Conservation (phyloP, 1,140 invertebrate species). For the Campodea augens region DNA sequence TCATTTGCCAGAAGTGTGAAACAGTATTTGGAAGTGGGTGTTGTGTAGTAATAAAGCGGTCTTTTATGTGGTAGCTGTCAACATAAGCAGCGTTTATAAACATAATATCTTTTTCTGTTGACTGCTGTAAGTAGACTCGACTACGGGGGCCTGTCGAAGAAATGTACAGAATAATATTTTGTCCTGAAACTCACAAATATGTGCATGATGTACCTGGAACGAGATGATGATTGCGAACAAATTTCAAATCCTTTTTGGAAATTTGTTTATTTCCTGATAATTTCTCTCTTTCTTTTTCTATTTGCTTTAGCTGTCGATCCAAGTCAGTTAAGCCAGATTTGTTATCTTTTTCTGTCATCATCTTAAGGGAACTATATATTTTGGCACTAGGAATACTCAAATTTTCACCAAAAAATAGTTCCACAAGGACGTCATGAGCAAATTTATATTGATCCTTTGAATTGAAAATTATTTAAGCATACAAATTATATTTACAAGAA, state of each 20-base stretch:
- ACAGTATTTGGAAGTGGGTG: slow-evolving; percentile 30
- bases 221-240: neutral
- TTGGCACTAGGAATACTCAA: neutral
- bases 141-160: no score
- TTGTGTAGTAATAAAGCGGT: slow-evolving; percentile 28
- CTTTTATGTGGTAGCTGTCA: slow-evolving; percentile 1
- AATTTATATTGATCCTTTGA: slow-evolving; percentile 32
- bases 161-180: no score
- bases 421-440: slow-evolving; percentile 19
- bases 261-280: neutral
- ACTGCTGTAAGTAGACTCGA: no score
- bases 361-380: neutral
- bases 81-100: neutral
- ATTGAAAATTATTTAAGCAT: neutral
- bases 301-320: neutral
- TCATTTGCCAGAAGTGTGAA: slow-evolving; percentile 37
- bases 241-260: neutral
- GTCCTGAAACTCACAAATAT: no score
- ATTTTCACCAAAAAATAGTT: neutral
- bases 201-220: no score
- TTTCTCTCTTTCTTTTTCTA: neutral
- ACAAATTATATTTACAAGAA: neutral
- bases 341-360: neutral
- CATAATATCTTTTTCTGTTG: neutral
- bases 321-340: neutral